Evolutionary conservation across 2,888 invertebrate genomes (phyloP).

Genomic region (Metallyticus violacea): DNA sequence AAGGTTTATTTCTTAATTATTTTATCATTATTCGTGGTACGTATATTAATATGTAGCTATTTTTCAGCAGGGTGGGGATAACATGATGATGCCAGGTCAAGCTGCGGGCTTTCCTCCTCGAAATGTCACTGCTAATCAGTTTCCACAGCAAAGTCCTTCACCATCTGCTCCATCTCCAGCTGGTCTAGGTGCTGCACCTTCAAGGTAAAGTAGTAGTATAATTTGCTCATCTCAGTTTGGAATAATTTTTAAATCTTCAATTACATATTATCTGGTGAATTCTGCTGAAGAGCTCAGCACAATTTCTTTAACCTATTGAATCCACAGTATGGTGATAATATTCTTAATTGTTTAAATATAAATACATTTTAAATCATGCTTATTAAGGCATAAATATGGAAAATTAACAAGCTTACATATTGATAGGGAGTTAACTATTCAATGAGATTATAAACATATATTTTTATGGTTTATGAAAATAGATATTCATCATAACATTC

Average conservation of each 20-base stretch:
- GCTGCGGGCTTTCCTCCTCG: conserved; percentile 55
- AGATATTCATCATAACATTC: no score
- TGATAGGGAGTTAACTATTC: no score
- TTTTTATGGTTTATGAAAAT: no score
- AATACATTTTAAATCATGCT: no score
- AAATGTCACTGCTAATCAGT: conserved; percentile 70
- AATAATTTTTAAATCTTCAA: background rate
- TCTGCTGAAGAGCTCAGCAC: background rate
- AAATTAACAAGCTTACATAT: no score
- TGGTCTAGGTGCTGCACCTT: conserved; percentile 51
- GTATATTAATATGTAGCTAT: background rate
- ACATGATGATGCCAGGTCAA: conserved; percentile 44
- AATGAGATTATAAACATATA: no score
- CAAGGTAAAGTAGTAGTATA: conserved; percentile 9
- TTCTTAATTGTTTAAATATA: no score
- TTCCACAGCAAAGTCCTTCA: conserved; percentile 75
- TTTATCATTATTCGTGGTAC: background rate
- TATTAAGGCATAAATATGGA: no score
- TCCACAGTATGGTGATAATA: no score
- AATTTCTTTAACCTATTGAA: no score
- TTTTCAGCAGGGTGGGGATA: conserved; percentile 31
- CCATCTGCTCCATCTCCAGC: conserved; percentile 61
- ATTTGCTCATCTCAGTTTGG: no score
- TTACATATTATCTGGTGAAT: background rate
- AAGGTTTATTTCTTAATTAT: no score